Percentiles rank a stretch among this genome's conserved stretches.
Conservation (phyloP, 30 jellyfish, hydroid and myxozoan genomes). For the Hydractinia echinata region DNA sequence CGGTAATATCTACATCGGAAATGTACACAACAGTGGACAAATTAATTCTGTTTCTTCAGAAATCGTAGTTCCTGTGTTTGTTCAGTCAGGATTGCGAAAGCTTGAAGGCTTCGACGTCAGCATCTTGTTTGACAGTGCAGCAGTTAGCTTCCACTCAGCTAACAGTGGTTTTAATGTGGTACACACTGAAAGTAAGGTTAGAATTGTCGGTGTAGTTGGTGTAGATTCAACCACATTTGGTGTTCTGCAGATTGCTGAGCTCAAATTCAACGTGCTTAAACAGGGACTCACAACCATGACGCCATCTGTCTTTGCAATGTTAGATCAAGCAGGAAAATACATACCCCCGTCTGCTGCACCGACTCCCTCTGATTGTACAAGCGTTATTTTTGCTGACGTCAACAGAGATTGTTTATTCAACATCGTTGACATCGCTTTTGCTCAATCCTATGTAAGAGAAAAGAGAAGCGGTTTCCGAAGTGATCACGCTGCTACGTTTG, state of each 20-base stretch:
- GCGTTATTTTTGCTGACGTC: constrained; percentile 49
- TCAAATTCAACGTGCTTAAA: constrained; percentile 48
- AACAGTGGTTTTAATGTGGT: not conserved
- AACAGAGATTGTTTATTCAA: constrained; percentile 61
- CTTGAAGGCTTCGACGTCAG: too few relatives aligned
- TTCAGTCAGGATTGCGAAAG: too few relatives aligned
- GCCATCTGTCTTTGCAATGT: constrained; percentile 12
- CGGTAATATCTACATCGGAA: not conserved
- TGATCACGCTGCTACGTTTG: not conserved
- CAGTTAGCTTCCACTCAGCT: not conserved
- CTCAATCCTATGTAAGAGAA: constrained; percentile 60
- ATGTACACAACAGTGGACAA: not conserved
- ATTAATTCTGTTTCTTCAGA: not conserved
- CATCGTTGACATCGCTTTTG: constrained; percentile 64
- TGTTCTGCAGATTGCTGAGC: constrained; percentile 55
- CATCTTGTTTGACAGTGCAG: not conserved
- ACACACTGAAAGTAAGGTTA: constrained; percentile 1
- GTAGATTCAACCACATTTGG: constrained; percentile 24
- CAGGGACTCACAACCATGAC: constrained; percentile 20
- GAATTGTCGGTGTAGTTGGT: constrained; percentile 49
- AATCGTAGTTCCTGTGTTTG: too few relatives aligned
- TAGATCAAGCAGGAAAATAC: constrained; percentile 50
- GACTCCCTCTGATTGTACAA: constrained; percentile 40
- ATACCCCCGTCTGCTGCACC: constrained; percentile 37
- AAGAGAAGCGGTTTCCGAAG: not conserved